Evolutionary conservation across 2,113 vertebrate genomes (phyloP), one percentile per base, ranked within the genome.

Genomic region (Rhinogobius similis): DNA sequence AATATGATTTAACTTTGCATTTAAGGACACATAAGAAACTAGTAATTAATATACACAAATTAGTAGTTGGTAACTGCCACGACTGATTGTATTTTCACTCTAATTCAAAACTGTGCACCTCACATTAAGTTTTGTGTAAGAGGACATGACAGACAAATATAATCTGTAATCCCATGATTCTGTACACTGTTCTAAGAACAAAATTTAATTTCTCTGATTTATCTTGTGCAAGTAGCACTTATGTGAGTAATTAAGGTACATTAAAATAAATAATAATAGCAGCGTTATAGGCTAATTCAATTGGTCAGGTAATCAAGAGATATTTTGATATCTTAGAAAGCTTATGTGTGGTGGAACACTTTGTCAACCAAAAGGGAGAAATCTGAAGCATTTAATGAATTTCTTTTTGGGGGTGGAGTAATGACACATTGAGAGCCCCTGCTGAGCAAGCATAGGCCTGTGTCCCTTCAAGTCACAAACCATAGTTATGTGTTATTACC

Each of bases 361-460:
- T 58, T 74, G 62, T 38, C 12, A 63, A 48, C 36, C 44, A 67
- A 67, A 78, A 81, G 43, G 8, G 32, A 67, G 46, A 74, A 74
- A 68, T 77, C 66, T 72, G 77, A 73, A 85, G 68, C 50, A 68
- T 71, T 62, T 29, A 65, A 62, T 64, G 61, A 73, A 65, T 89
- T 86, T 87, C 66, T 67, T 77, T 41, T 38, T n/a, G 50, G 65
- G 77, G 43, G 67, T 69, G 55, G 77, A 77, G 72, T 83, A 84
- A 87, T 77, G 69, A 82, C 79, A 73, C 70, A 81, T 83, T 82
- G 77, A 44, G 78, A 82, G 72, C 66, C 63, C 77, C 70, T 24
- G 26, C 14, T 39, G 70, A 29, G 65, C 66, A 29, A 63, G 67
- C 70, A 72, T 69, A 69, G 53, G 75, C 80, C 70, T 75, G 62